Evolutionary conservation across 2,113 vertebrate species (phyloP).

Genomic region (Cygnus buccinator): DNA sequence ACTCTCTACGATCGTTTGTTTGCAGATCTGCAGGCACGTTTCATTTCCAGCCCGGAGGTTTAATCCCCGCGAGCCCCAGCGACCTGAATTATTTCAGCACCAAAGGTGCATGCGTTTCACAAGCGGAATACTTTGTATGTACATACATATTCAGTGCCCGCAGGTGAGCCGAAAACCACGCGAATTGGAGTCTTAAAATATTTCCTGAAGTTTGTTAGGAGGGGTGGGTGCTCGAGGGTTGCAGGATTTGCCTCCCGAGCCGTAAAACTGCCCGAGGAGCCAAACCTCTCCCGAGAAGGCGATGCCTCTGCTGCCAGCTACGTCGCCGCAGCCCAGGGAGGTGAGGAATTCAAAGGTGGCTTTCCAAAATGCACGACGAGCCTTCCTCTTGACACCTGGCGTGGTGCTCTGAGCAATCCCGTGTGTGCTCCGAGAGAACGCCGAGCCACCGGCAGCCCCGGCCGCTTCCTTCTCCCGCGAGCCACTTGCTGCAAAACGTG

Average conservation of each 20-base stretch:
- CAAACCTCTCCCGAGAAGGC: neutral
- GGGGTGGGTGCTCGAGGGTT: neutral
- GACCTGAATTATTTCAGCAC: fast-evolving
- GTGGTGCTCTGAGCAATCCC: fast-evolving
- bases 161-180: neutral
- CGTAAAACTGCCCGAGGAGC: neutral
- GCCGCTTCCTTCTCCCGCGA: neutral
- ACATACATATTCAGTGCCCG: neutral
- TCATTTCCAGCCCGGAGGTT: neutral
- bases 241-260: neutral
- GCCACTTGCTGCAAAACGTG: neutral
- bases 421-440: neutral
- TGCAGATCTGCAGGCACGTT: neutral
- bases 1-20: neutral
- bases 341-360: neutral
- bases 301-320: neutral
- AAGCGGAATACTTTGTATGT: neutral
- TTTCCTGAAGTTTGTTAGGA: neutral
- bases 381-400: neutral
- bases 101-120: neutral
- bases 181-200: neutral
- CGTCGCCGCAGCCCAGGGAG: fast-evolving
- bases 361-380: neutral
- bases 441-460: neutral
- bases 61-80: neutral